Evolutionary conservation across 2,113 vertebrate species (phyloP).

Genomic region (Eretmodus cyanostictus): DNA sequence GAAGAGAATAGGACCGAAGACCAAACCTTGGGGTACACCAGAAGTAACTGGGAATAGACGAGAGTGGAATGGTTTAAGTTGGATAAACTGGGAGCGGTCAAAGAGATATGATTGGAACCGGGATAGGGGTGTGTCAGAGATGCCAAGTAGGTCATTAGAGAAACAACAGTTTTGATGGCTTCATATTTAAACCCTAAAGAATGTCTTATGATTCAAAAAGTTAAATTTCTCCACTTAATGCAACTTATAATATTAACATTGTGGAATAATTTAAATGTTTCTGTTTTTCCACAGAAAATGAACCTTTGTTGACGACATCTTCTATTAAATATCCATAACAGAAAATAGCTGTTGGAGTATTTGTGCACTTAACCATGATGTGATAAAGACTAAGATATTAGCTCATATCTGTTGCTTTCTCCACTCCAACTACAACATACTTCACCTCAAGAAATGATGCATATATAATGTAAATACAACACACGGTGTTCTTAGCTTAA

Average conservation of each 20-base stretch:
- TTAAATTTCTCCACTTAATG: not conserved
- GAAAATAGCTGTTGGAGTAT: not conserved
- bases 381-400: not conserved
- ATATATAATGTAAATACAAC: not conserved
- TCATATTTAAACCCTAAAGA: not conserved
- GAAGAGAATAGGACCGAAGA: not conserved
- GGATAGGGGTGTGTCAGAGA: not conserved
- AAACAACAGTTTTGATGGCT: not conserved
- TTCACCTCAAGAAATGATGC: not conserved
- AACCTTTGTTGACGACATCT: not conserved
- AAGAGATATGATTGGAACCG: not conserved
- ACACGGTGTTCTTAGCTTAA: not conserved
- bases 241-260: not conserved
- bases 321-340: not conserved
- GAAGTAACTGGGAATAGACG: not conserved
- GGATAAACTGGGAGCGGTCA: not conserved
- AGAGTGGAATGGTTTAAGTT: not conserved
- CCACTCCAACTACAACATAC: not conserved
- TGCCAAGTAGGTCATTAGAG: not conserved
- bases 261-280: not conserved
- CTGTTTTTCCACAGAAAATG: not conserved
- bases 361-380: not conserved
- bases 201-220: rapidly evolving
- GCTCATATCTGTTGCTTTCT: not conserved
- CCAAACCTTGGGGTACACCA: not conserved